Evolutionary conservation across 2,888 invertebrate species (phyloP).

Genomic region (Agelastica alni): DNA sequence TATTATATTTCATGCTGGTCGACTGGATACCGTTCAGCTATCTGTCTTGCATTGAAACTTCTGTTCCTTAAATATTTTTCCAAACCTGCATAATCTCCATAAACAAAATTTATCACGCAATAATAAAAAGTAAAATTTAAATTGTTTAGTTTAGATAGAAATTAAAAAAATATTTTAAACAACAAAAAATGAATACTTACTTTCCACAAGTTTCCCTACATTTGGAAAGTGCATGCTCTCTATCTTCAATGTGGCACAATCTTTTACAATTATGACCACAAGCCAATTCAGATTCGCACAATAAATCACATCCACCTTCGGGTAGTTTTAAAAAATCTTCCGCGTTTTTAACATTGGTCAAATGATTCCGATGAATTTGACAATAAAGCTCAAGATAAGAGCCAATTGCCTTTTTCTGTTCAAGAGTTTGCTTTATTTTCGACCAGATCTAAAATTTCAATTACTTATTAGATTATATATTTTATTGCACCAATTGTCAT

Average conservation of each 20-base stretch:
- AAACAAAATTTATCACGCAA: too few species aligned
- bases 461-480: too few species aligned
- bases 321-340: conserved; percentile 59
- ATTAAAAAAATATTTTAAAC: conserved; percentile 8
- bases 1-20: too few species aligned
- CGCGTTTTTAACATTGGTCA: conserved; percentile 32
- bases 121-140: too few species aligned
- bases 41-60: too few species aligned
- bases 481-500: too few species aligned
- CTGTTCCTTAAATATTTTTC: too few species aligned
- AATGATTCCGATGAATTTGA: conserved; percentile 58
- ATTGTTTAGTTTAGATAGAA: too few species aligned
- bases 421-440: conserved; percentile 59
- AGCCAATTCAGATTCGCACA: conserved; percentile 55
- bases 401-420: conserved; percentile 62
- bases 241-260: conserved; percentile 65
- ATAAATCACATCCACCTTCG: conserved; percentile 65
- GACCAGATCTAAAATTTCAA: conserved; percentile 62
- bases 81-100: too few species aligned
- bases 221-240: conserved; percentile 57
- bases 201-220: conserved; percentile 61
- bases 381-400: conserved; percentile 59
- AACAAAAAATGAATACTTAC: conserved; percentile 46
- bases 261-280: conserved; percentile 69
- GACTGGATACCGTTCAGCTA: too few species aligned